Evolutionary conservation across 2,888 invertebrate species (phyloP), one percentile per base, ranked within the genome.

Genomic region (Drosophila nr. medialis): DNA sequence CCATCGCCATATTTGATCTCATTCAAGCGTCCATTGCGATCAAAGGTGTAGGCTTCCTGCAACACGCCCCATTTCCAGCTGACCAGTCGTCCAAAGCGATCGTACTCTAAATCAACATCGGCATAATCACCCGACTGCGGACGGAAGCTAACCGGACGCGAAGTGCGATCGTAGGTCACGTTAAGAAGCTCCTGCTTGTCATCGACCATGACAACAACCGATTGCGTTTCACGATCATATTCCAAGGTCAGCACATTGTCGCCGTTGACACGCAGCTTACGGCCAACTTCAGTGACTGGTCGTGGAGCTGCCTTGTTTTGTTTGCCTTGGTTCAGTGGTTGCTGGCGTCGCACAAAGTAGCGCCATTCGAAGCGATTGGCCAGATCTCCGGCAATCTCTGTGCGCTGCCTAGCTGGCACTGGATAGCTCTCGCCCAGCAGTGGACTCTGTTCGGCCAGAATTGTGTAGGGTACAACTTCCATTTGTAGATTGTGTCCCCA

Each of bases 311-410:
- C 91, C 62, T 91, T 94, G 45, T 86, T 91, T 65, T 92, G 91
- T 93, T 94, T 94, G 94, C 95, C 82, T 93, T 95, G 95, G 93
- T 95, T 95, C 1, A 58, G 55, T 0, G 89, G 78, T 32, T 81
- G 86, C 40, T 96, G 94, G 74, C 97, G 95, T 56, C 98, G 94
- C 68, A 98, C 94, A 94, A 98, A 98, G 93, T 98, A 99, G 48
- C 98, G 95, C 99, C 99, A 99, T 93, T 99, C 99, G 89, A 99
- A 97, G 76, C 98, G 95, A 90, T 98, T 98, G 0, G 98, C 97
- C 63, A 98, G 92, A 90, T 98, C 98, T 0, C 98, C 97, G 30
- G 97, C 97, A 21, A 98, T 96, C 94, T 98, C 98, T 0, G 97
- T 97, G 69, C 96, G 95, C 92, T 98, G 98, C 90, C 98, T 97